Evolutionary conservation across 2,888 invertebrate species (phyloP).

Genomic region (Nebria salina): DNA sequence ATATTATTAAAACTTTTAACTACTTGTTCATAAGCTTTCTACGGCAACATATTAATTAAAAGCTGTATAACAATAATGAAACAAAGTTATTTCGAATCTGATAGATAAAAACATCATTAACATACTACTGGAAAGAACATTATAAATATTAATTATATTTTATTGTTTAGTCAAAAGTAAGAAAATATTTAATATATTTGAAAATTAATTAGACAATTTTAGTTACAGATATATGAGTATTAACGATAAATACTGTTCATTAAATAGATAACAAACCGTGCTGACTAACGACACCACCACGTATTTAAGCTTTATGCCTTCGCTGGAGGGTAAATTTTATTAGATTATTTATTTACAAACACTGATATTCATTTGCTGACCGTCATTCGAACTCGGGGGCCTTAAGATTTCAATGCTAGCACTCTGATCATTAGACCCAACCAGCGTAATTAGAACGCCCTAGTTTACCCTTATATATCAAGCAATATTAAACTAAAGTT

Average conservation of each 20-base stretch:
- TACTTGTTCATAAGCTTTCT: not conserved
- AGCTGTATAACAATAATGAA: too few relatives aligned
- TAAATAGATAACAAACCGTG: too few relatives aligned
- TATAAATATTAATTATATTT: too few relatives aligned
- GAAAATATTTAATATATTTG: too few relatives aligned
- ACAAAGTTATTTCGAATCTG: too few relatives aligned
- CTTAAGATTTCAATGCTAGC: not conserved
- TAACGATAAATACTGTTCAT: too few relatives aligned
- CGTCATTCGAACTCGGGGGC: not conserved
- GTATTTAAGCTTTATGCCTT: not conserved
- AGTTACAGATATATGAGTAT: too few relatives aligned
- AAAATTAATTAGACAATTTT: too few relatives aligned
- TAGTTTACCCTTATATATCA: not conserved
- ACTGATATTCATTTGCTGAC: not conserved
- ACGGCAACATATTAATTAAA: too few relatives aligned
- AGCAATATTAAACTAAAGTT: not conserved
- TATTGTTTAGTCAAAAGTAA: too few relatives aligned
- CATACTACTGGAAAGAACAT: too few relatives aligned
- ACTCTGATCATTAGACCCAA: constrained; percentile 1
- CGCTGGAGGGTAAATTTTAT: not conserved
- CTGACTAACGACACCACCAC: not conserved
- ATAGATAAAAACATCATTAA: too few relatives aligned
- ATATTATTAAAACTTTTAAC: not conserved
- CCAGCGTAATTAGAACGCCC: not conserved
- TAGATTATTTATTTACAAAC: not conserved